phyloP scores from a whole-genome alignment of 2,888 invertebrate genomes.

The Corbicula japonica region DNA sequence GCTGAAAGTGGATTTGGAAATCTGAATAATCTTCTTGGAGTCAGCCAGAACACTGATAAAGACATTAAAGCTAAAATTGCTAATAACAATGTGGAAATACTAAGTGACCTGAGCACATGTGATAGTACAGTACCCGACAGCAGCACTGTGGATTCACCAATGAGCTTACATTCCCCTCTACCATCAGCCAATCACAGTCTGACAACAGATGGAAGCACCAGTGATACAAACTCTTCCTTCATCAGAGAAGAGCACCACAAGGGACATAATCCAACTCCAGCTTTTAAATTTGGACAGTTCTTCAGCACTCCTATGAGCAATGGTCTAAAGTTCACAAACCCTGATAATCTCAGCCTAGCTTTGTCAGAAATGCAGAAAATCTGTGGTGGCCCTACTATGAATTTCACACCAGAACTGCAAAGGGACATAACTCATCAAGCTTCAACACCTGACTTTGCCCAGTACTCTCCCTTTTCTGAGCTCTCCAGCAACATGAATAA shows the following conservation, averaged over 20 bases:
- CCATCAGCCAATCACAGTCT: slow-evolving; percentile 34
- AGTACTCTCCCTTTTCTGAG: slow-evolving; percentile 30
- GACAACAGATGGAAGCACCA: slow-evolving; percentile 17
- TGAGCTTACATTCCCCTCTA: slow-evolving; percentile 42
- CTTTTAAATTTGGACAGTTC: slow-evolving; percentile 19
- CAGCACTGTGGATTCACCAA: slow-evolving; percentile 50
- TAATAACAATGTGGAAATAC: not conserved
- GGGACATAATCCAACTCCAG: not conserved
- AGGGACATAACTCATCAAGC: slow-evolving; percentile 39
- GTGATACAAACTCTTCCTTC: slow-evolving; percentile 28
- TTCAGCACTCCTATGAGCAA: slow-evolving; percentile 38
- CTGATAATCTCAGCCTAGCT: slow-evolving; percentile 46
- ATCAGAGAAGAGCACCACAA: slow-evolving; percentile 20
- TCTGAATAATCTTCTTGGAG: not conserved
- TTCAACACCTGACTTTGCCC: slow-evolving; percentile 34
- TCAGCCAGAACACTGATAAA: too few species aligned
- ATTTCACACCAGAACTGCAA: slow-evolving; percentile 61
- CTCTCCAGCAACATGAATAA: slow-evolving; percentile 1
- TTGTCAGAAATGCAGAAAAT: slow-evolving; percentile 57
- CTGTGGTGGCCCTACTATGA: slow-evolving; percentile 51
- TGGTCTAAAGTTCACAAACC: slow-evolving; percentile 18
- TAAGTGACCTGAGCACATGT: slow-evolving; percentile 16
- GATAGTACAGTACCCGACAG: slow-evolving; percentile 32
- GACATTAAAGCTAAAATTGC: too few species aligned
- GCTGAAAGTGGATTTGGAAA: slow-evolving; percentile 53